Evolutionary conservation across 2,888 invertebrate species (phyloP), one percentile per base, ranked within the genome.

Genomic region (Rhyacophila evoluta): DNA sequence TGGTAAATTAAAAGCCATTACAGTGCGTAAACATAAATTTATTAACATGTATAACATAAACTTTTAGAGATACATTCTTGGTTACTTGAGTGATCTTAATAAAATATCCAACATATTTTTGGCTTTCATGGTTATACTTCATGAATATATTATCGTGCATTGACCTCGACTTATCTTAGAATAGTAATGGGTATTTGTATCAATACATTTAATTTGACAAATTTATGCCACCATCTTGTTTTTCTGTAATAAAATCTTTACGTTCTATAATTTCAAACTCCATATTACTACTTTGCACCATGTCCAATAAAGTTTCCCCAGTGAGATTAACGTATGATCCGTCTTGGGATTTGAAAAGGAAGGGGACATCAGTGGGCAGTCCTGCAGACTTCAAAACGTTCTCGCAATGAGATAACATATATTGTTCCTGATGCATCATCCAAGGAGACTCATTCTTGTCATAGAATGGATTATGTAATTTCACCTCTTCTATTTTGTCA

Each of bases 241-340:
- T 55, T 39, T 12, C 12, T 1, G 6, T 19, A 55, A 55, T 5
- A 10, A 55, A 55, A 55, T 55, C 55, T 19, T 5, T 19, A 1
- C 10, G 89, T 83, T 90, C 89, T 76, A 90, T 89, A 11, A 89
- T 89, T 86, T 89, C 89, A 80, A 89, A 89, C 83, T 89, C 89
- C 81, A 89, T 89, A 83, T 89, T 89, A 81, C 87, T 89, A 84
- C 89, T 89, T 83, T 89, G 89, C 2, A 89, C 89, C 89, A 90
- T 89, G 78, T 89, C 89, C 8, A 89, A 87, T 39, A 93, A 86
- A 29, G 92, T 91, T 83, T 92, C 92, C 84, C 92, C 92, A 79
- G 91, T 92, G 0, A 93, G 91, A 79, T 91, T 91, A 0, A 92
- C 91, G 83, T 92, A 92, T 33, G 91, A 91, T 0, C 92, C 92